Conservation (phyloP, 2,113 vertebrate species). For the Pipa parva region DNA sequence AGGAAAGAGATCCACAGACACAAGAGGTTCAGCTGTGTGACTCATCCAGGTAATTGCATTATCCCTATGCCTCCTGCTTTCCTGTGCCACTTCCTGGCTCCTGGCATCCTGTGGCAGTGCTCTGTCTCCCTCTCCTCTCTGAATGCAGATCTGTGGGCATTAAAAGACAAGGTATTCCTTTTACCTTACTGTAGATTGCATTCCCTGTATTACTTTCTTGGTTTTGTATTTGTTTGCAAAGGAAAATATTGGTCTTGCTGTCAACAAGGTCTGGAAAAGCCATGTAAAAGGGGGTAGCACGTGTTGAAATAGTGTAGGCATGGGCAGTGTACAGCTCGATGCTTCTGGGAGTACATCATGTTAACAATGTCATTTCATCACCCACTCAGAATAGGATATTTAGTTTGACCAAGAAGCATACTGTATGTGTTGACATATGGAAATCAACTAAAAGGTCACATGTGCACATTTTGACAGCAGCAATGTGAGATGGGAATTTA, state of each 20-base stretch:
- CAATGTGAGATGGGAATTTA: background rate
- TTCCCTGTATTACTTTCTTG: background rate
- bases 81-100: background rate
- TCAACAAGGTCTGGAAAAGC: slow-evolving; percentile 3
- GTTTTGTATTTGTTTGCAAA: background rate
- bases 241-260: slow-evolving; percentile 1
- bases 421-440: too few relatives aligned
- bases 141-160: background rate
- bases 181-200: background rate
- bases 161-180: slow-evolving; percentile 10
- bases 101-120: background rate
- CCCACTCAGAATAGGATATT: too few relatives aligned
- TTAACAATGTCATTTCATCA: background rate
- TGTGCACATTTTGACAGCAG: too few relatives aligned
- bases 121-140: background rate
- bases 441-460: too few relatives aligned
- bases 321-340: background rate
- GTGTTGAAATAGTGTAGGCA: slow-evolving; percentile 13
- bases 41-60: slow-evolving; percentile 37
- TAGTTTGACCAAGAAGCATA: too few relatives aligned
- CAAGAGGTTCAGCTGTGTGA: slow-evolving; percentile 23
- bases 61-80: background rate
- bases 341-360: background rate
- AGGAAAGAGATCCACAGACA: slow-evolving; percentile 11
- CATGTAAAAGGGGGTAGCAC: slow-evolving; percentile 18